Percentiles rank a stretch among this genome's conserved stretches.
Evolutionary conservation across 2,113 vertebrate species (phyloP).

Genomic region (Heterotilapia buettikoferi): DNA sequence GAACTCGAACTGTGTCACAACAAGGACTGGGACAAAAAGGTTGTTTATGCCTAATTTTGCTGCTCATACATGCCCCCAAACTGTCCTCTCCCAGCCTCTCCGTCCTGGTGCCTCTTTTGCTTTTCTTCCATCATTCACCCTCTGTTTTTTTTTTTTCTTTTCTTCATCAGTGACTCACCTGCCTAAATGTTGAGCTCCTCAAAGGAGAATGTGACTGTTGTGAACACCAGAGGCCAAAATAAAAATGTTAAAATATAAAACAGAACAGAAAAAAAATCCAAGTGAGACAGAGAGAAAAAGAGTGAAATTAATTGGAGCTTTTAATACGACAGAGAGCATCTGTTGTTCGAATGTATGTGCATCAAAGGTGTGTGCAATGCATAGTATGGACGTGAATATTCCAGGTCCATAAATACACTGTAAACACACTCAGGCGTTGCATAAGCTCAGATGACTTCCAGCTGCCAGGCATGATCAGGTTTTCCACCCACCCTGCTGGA

Average conservation of each 20-base stretch:
- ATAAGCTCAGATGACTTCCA: constrained; percentile 57
- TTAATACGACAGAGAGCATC: not conserved
- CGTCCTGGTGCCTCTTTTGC: not conserved
- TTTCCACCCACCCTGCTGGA: constrained; percentile 54
- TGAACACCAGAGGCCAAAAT: not conserved
- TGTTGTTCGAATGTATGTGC: not conserved
- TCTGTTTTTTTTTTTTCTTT: not conserved
- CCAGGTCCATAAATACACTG: constrained; percentile 60
- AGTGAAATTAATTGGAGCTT: not conserved
- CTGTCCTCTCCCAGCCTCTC: not conserved
- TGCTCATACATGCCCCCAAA: not conserved
- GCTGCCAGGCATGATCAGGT: constrained; percentile 57
- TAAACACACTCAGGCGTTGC: constrained; percentile 43
- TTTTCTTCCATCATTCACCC: not conserved
- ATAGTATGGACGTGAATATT: not conserved
- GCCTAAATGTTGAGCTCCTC: not conserved
- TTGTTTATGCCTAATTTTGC: not conserved
- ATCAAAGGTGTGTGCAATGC: not conserved
- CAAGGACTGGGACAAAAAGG: not conserved
- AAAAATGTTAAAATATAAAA: not conserved
- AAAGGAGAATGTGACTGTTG: not conserved
- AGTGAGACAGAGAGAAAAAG: not conserved
- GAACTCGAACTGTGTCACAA: not conserved
- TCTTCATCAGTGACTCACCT: constrained; percentile 40
- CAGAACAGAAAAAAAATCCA: not conserved